phyloP scores from a whole-genome alignment of 2,888 invertebrate genomes.

The Megaustenia siamemsis region DNA sequence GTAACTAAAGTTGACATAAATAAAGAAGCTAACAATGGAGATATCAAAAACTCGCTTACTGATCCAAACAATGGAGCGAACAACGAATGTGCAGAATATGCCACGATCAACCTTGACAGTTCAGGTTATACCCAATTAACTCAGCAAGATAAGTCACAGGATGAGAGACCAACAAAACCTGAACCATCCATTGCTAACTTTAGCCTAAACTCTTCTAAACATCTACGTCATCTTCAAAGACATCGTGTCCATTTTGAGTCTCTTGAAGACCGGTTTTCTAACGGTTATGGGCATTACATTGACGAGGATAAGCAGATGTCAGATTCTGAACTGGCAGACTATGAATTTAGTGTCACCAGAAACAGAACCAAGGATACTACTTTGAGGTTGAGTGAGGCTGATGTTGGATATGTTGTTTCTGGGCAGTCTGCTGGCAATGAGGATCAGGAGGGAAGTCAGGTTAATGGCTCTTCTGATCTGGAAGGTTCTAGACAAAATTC shows the following conservation, averaged over 20 bases:
- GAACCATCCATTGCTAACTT: neutral
- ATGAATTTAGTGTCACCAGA: too few relatives aligned
- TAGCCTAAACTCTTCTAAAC: neutral
- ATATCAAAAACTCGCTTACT: neutral
- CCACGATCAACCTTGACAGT: neutral
- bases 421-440: neutral
- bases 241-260: neutral
- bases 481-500: neutral
- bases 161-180: neutral
- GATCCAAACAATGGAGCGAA: neutral
- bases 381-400: neutral
- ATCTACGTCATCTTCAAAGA: neutral
- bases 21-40: neutral
- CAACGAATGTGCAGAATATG: neutral
- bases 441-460: neutral
- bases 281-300: neutral
- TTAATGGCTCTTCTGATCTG: neutral
- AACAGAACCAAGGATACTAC: neutral
- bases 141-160: neutral
- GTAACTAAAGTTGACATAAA: neutral
- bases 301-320: conserved; percentile 27
- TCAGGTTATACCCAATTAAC: neutral
- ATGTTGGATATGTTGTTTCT: neutral
- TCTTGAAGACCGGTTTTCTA: neutral
- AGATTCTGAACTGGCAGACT: conserved; percentile 9